Evolutionary conservation across 2,888 invertebrate species (phyloP), one percentile per base, ranked within the genome.

Genomic region (Acrobasis repandana): DNA sequence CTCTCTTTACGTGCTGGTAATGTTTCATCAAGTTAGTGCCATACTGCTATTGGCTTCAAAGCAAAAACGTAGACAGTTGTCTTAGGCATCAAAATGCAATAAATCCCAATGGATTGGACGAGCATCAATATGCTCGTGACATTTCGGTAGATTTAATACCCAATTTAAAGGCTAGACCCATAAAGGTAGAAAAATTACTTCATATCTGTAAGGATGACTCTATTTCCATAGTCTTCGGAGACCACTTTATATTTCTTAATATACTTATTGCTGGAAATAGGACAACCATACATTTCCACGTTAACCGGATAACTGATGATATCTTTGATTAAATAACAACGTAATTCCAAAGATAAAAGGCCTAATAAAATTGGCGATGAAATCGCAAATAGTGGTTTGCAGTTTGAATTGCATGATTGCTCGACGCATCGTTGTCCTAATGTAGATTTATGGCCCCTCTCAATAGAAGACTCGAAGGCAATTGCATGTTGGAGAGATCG

Each of bases 351-450:
- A 74, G 69, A 78, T 78, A 75, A 76, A 77, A 73, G 66, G 66
- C 65, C 67, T 64, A 75, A 71, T 66, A 76, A 43, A 81, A 80
- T 80, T 82, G 76, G 75, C 75, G 74, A 80, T 71, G 69, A 77
- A 82, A 82, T 85, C 83, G 88, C 88, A 81, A 85, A 85, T 80
- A 77, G 78, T 77, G 74, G 75, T 84, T 83, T 87, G 83, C 85
- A 85, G 80, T 83, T 79, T 84, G 71, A 87, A 90, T 89, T 83
- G 81, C 74, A 85, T 88, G 86, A 90, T 89, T 86, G 88, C 77
- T 74, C 69, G 68, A 70, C 85, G 86, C 83, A 85, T 77, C 79
- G 81, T 84, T 79, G 72, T 68, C 75, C 79, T 90, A 79, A 91
- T 91, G 76, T 80, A 82, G 84, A 92, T 92, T 91, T 86, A 88